phyloP scores from a whole-genome alignment of 1,140 invertebrate genomes.

The Euglossa dilemma region DNA sequence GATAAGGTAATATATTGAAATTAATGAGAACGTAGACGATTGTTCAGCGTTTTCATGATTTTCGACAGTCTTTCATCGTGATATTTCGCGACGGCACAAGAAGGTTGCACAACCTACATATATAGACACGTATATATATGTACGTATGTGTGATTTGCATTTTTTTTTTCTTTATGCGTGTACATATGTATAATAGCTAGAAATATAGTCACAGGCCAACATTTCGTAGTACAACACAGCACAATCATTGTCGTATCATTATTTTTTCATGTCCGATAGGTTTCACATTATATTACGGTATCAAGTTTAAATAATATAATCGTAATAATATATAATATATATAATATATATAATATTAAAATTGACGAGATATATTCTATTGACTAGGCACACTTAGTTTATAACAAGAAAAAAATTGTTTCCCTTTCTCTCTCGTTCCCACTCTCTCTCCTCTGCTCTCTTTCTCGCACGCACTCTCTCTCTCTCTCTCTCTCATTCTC shows the following conservation, averaged over 20 bases:
- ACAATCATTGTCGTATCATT: constrained; percentile 83
- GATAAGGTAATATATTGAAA: too few relatives aligned
- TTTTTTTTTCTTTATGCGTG: constrained; percentile 30
- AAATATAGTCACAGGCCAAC: constrained; percentile 83
- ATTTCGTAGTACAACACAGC: constrained; percentile 83
- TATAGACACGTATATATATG: constrained; percentile 75
- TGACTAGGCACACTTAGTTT: constrained; percentile 83
- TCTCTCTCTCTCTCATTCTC: background rate
- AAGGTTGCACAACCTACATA: constrained; percentile 78
- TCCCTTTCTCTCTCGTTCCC: constrained; percentile 50
- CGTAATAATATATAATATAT: constrained; percentile 79
- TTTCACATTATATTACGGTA: constrained; percentile 76
- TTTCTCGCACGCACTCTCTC: constrained; percentile 9
- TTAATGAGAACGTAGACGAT: background rate
- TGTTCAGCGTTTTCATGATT: constrained; percentile 43
- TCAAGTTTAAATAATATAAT: constrained; percentile 80
- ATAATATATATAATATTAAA: constrained; percentile 80
- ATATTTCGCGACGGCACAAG: constrained; percentile 59
- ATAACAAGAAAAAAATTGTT: constrained; percentile 81
- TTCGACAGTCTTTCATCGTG: constrained; percentile 1
- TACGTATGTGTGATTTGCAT: constrained; percentile 66
- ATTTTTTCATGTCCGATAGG: constrained; percentile 71
- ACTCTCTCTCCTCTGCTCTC: constrained; percentile 53
- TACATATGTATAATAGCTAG: constrained; percentile 76
- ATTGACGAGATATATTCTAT: constrained; percentile 83